A percentile compares a stretch with the other conserved stretches of the same genome.
These are phyloP conservation scores for Opisthograptis luteolata DNA, from an alignment of 2,888 invertebrate species.

Conservation along the genomic window DNA sequence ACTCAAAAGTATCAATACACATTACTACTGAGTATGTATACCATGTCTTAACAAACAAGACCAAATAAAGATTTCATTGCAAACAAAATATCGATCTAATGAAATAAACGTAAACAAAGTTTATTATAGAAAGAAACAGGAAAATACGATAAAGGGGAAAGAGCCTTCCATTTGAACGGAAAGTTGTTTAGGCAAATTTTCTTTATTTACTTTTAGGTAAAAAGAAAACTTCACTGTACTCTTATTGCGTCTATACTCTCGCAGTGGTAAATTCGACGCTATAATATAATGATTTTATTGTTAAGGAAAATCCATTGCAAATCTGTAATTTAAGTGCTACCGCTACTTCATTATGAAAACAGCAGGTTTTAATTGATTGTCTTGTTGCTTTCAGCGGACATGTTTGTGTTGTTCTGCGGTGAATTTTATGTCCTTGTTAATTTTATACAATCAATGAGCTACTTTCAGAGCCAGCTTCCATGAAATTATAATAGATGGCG, in stretches of 20 bases:
- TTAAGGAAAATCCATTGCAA: not conserved
- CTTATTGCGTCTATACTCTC: constrained; percentile 40
- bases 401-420: too few species aligned
- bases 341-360: not conserved
- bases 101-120: constrained; percentile 56
- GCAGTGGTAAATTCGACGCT: constrained; percentile 44
- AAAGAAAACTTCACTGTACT: constrained; percentile 57
- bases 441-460: too few species aligned
- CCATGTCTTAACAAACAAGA: constrained; percentile 11
- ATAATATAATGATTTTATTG: constrained; percentile 37
- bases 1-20: too few species aligned
- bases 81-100: constrained; percentile 45
- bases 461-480: too few species aligned
- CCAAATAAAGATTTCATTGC: constrained; percentile 39
- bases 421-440: too few species aligned
- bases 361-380: too few species aligned
- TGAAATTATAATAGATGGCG: too few species aligned
- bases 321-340: not conserved
- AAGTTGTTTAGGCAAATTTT: constrained; percentile 63
- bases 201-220: constrained; percentile 57
- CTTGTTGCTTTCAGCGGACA: too few species aligned
- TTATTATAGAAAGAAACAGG: constrained; percentile 53
- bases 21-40: too few species aligned
- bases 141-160: constrained; percentile 58
- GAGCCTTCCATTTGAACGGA: constrained; percentile 56